Evolutionary conservation across 2,888 invertebrate genomes (phyloP).

Genomic region (Pegoplata infirma): DNA sequence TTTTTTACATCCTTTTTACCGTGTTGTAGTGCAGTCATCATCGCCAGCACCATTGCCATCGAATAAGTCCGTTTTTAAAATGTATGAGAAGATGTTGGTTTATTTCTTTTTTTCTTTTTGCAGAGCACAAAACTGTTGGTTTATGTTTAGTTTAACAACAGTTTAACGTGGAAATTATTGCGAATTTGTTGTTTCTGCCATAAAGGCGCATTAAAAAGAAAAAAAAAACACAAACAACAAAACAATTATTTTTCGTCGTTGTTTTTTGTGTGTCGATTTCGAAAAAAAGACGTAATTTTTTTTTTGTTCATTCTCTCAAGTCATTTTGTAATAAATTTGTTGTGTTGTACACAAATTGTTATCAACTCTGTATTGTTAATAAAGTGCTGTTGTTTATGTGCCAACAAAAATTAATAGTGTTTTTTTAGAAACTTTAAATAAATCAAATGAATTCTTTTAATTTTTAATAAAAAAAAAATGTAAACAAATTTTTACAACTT

Average conservation of each 20-base stretch:
- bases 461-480: too few relatives aligned
- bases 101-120: slow-evolving; percentile 17
- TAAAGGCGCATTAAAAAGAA: slow-evolving; percentile 44
- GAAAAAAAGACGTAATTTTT: background rate
- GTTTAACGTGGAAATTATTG: slow-evolving; percentile 77
- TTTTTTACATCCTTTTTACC: background rate
- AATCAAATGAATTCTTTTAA: too few relatives aligned
- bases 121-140: slow-evolving; percentile 72
- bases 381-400: background rate
- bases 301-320: background rate
- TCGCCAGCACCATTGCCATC: slow-evolving; percentile 39
- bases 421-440: too few relatives aligned
- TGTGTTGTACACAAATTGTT: too few relatives aligned
- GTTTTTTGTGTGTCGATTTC: background rate
- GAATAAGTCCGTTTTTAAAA: slow-evolving; percentile 35
- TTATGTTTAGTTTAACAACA: slow-evolving; percentile 73
- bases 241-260: slow-evolving; percentile 9
- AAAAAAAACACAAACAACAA: background rate
- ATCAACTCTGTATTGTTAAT: background rate
- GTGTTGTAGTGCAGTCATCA: slow-evolving; percentile 27
- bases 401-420: background rate
- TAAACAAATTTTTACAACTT: too few relatives aligned
- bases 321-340: background rate
- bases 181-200: slow-evolving; percentile 74
- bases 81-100: slow-evolving; percentile 37